Evolutionary conservation across 2,113 vertebrate genomes (phyloP), one percentile per base, ranked within the genome.

Genomic region (Eulemur macaco): DNA sequence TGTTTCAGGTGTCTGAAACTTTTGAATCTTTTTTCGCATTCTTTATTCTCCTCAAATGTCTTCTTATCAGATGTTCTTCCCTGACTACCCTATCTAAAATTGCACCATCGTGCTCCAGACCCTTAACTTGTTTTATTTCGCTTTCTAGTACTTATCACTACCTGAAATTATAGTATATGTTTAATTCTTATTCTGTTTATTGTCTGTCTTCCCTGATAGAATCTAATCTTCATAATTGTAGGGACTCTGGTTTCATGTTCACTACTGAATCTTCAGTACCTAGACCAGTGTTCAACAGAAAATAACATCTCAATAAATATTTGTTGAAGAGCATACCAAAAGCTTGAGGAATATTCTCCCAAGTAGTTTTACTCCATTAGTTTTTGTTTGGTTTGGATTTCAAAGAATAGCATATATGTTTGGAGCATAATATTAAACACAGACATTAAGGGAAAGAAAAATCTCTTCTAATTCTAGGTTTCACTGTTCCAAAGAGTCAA

Each of bases 31-130:
- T 31, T 34, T 42, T 95, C 13, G 74, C 8, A 17, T 63, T 78
- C 56, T 92, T 95, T 94, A 86, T 94, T 74, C 27, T 86, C 47
- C 74, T 84, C 58, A 94, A 74, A 80, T 80, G 25, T 78, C n/a
- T 29, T 68, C 23, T 94, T 86, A 73, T 42, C 7, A 47, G 11
- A 54, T 76, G 13, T 50, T 50, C 52, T 89, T 94, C 9, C 5
- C 25, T 91, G 64, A 73, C n/a, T 0, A 54, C 23, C 7, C 21
- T 77, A 37, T 86, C 45, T 83, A 85, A 71, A 95, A 69, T 64
- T 81, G 25, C 3, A 69, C 3, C 13, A 71, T 88, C 7, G 56
- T 76, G 1, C 10, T 85, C 23, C 17, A 78, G n/a, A 1, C 8
- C 9, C 10, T 91, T 88, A 85, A 39, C 1, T 89, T 96, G 7